Evolutionary conservation across 2,888 invertebrate species (phyloP).

Genomic region (Apodemia mormo): DNA sequence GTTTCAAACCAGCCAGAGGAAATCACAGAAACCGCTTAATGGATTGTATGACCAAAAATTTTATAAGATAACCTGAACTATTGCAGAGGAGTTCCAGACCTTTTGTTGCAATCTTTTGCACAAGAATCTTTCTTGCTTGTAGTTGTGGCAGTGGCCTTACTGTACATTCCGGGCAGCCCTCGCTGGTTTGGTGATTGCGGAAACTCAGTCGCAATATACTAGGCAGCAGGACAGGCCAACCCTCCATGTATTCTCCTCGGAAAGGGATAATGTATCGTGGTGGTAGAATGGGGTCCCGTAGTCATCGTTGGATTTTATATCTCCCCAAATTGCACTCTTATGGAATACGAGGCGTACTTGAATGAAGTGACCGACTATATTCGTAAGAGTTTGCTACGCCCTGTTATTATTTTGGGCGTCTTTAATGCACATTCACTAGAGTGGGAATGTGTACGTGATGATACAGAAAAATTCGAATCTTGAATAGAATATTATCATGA

Average conservation of each 20-base stretch:
- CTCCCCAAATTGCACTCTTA: conserved; percentile 1
- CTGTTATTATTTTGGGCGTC: neutral
- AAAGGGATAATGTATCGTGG: conserved; percentile 1
- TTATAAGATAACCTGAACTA: too few species aligned
- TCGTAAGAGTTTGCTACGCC: neutral
- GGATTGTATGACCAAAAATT: too few species aligned
- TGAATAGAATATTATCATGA: too few species aligned
- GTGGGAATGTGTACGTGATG: neutral
- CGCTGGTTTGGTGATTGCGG: too few species aligned
- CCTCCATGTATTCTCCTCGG: neutral
- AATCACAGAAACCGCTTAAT: too few species aligned
- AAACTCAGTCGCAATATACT: conserved; percentile 1
- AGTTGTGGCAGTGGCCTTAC: too few species aligned
- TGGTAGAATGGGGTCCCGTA: neutral
- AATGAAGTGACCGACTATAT: neutral
- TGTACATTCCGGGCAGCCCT: too few species aligned
- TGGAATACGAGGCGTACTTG: neutral
- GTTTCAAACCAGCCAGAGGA: too few species aligned
- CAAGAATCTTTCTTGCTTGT: too few species aligned
- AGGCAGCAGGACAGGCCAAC: neutral
- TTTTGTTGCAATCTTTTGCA: too few species aligned
- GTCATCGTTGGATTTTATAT: conserved; percentile 12
- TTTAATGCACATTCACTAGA: conserved; percentile 7
- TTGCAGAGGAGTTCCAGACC: neutral
- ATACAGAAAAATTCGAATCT: too few species aligned